Percentiles rank a stretch among this genome's conserved stretches.
Conservation (phyloP, 2,113 vertebrate genomes). For the Trogon surrucura region DNA sequence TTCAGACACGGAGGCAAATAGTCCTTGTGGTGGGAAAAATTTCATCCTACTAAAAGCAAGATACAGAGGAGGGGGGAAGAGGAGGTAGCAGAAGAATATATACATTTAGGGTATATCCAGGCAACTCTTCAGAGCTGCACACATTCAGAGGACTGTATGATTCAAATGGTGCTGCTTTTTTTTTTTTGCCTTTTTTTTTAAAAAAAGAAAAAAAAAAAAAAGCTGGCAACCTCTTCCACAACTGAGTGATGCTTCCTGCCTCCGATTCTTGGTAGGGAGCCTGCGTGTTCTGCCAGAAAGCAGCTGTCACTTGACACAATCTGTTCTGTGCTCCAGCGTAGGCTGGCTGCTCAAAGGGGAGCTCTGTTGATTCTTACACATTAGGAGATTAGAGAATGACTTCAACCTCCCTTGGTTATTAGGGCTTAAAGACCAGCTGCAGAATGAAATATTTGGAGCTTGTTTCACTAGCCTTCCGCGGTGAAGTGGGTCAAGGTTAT, state of each 20-base stretch:
- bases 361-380: conserved; percentile 69
- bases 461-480: neutral
- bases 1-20: neutral
- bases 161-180: no score
- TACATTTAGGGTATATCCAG: neutral
- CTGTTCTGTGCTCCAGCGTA: conserved; percentile 53
- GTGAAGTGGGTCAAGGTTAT: neutral
- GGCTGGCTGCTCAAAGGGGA: conserved; percentile 69
- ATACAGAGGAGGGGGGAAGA: neutral
- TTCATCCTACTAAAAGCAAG: neutral
- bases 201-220: no score
- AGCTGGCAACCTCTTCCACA: conserved; percentile 42
- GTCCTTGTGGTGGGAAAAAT: neutral
- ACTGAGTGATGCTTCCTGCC: conserved; percentile 63
- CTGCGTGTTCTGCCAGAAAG: conserved; percentile 35
- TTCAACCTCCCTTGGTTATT: conserved; percentile 66
- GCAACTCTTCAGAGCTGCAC: neutral
- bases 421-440: conserved; percentile 62
- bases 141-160: neutral
- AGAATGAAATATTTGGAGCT: conserved; percentile 43
- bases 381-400: conserved; percentile 61
- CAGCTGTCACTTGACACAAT: conserved; percentile 66
- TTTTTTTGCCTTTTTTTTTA: neutral
- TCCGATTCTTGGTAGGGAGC: conserved; percentile 45
- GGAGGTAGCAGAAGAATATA: neutral